phyloP scores from a whole-genome alignment of 37 sponge, comb jelly and placozoan species.

The Spongilla lacustris region DNA sequence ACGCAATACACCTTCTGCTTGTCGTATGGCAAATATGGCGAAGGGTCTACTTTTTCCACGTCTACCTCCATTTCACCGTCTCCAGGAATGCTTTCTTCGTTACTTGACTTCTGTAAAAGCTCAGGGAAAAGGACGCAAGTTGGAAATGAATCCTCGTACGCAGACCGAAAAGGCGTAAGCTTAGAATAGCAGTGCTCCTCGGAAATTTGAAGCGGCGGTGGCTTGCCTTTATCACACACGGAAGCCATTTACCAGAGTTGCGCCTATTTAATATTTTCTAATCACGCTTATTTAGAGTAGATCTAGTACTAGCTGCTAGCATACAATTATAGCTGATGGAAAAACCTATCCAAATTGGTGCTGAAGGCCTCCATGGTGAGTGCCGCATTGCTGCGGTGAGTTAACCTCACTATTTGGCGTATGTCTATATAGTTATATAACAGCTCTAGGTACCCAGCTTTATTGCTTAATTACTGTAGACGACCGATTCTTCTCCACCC shows the following conservation, averaged over 20 bases:
- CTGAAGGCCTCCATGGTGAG: background rate
- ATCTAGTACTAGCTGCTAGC: no score
- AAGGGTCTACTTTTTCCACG: slow-evolving; percentile 35
- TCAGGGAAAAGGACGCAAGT: slow-evolving; percentile 39
- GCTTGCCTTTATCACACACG: background rate
- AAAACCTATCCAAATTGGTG: background rate
- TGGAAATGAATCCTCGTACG: slow-evolving; percentile 15
- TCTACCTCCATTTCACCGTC: slow-evolving; percentile 36
- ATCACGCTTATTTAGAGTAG: background rate
- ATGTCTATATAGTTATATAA: background rate
- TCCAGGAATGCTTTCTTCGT: background rate
- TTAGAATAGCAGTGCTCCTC: slow-evolving; percentile 59
- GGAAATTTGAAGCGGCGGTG: slow-evolving; percentile 17
- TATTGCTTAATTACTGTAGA: no score
- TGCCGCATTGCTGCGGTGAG: background rate
- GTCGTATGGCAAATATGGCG: slow-evolving; percentile 36
- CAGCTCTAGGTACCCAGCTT: background rate
- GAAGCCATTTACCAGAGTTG: background rate
- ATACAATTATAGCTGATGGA: no score
- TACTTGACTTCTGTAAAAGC: background rate
- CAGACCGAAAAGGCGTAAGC: slow-evolving; percentile 26
- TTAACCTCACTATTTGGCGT: background rate
- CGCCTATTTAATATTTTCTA: background rate
- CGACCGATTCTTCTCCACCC: background rate
- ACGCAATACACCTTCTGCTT: slow-evolving; percentile 59